Percentiles rank a stretch among this genome's conserved stretches.
These are phyloP conservation scores for Nymphalis c-album DNA, from an alignment of 2,888 invertebrate species.

Conservation along the genomic window DNA sequence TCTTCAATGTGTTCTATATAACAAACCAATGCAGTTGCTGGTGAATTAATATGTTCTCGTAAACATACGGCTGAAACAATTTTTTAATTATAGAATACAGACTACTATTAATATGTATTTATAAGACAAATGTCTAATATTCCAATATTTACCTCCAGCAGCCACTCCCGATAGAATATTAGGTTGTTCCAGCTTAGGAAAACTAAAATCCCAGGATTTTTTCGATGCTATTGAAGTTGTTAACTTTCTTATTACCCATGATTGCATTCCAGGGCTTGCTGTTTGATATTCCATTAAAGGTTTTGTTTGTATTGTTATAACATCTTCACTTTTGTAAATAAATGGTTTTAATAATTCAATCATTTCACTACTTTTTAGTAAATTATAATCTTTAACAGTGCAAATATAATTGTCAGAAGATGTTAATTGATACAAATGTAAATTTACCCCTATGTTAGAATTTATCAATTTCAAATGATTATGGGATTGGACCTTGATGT, in stretches of 20 bases:
- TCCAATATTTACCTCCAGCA: slow-evolving; percentile 66
- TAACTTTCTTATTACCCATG: slow-evolving; percentile 57
- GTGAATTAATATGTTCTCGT: slow-evolving; percentile 58
- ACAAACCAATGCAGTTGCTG: slow-evolving; percentile 60
- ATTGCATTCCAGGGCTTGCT: slow-evolving; percentile 43
- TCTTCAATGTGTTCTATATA: slow-evolving; percentile 66
- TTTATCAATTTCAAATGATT: slow-evolving; percentile 51
- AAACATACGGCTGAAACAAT: slow-evolving; percentile 62
- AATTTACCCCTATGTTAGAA: slow-evolving; percentile 54
- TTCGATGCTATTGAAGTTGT: slow-evolving; percentile 46
- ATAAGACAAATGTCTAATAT: too few relatives aligned
- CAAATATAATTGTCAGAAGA: slow-evolving; percentile 57
- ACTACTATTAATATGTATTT: too few relatives aligned
- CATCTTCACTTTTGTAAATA: slow-evolving; percentile 52
- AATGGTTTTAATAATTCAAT: slow-evolving; percentile 59
- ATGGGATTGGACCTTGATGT: slow-evolving; percentile 45
- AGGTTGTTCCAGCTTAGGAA: slow-evolving; percentile 70
- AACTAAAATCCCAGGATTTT: slow-evolving; percentile 43
- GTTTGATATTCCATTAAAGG: slow-evolving; percentile 68
- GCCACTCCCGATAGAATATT: slow-evolving; percentile 73
- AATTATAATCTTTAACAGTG: slow-evolving; percentile 62
- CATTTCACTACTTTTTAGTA: slow-evolving; percentile 66
- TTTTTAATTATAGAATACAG: too few relatives aligned
- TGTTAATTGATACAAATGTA: slow-evolving; percentile 57
- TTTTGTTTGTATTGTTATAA: slow-evolving; percentile 63